These are phyloP conservation scores for Nysson spinosus DNA, from an alignment of 2,888 invertebrate species.

Conservation along the genomic window DNA sequence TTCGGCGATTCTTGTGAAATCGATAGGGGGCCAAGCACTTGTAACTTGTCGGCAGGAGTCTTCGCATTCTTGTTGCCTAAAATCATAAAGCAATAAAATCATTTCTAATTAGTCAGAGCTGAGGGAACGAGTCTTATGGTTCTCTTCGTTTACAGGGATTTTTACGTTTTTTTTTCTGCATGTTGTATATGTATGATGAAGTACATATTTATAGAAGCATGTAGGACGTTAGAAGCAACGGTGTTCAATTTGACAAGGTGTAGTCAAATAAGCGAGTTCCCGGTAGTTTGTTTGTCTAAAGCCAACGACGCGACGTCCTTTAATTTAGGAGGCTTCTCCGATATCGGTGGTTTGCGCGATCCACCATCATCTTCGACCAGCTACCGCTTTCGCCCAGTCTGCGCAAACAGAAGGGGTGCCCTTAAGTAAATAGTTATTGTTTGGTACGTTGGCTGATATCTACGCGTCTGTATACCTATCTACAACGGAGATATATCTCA, in stretches of 20 bases:
- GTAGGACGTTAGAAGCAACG: slow-evolving; percentile 38
- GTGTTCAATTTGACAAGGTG: slow-evolving; percentile 74
- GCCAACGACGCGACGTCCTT: slow-evolving; percentile 72
- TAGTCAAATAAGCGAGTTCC: slow-evolving; percentile 73
- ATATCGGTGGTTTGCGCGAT: slow-evolving; percentile 55
- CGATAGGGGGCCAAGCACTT: slow-evolving; percentile 56
- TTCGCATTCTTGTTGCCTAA: too few species aligned
- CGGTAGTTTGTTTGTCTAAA: slow-evolving; percentile 73
- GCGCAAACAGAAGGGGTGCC: slow-evolving; percentile 74
- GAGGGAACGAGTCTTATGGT: too few species aligned
- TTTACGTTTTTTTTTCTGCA: too few species aligned
- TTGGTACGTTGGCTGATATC: slow-evolving; percentile 56
- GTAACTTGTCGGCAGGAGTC: too few species aligned
- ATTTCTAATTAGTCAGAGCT: too few species aligned
- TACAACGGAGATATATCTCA: slow-evolving; percentile 63
- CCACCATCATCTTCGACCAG: slow-evolving; percentile 37
- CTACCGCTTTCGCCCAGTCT: slow-evolving; percentile 64
- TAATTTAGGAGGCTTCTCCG: slow-evolving; percentile 72
- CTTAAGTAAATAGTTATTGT: slow-evolving; percentile 75
- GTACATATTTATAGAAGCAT: too few species aligned
- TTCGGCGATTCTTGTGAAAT: slow-evolving; percentile 50
- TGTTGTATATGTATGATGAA: too few species aligned
- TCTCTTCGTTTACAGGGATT: too few species aligned
- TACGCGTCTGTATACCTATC: slow-evolving; percentile 35
- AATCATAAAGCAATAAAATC: too few species aligned